A percentile compares a stretch with the other conserved stretches of the same genome.
Conservation (phyloP, 2,113 vertebrate genomes). For the Bungarus multicinctus region DNA sequence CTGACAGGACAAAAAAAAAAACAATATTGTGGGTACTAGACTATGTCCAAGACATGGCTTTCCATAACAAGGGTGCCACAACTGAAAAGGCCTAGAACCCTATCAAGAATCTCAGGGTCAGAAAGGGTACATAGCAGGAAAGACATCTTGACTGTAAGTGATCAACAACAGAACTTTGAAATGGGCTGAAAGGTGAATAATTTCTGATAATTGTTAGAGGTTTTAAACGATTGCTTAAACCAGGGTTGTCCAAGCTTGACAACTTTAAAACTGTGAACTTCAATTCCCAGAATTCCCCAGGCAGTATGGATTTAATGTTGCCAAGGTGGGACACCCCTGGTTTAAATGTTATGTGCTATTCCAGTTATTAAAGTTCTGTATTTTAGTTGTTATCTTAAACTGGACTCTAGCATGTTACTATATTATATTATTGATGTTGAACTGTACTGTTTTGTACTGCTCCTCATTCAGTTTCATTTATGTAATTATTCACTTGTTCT, state of each 20-base stretch:
- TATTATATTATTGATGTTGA: neutral
- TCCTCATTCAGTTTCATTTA: neutral
- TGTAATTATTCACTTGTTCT: neutral
- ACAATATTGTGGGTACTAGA: neutral
- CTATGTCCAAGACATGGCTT: neutral
- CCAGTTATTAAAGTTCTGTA: neutral
- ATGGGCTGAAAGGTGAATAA: neutral
- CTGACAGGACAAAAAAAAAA: neutral
- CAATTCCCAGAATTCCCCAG: neutral
- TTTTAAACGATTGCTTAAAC: neutral
- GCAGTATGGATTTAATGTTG: neutral
- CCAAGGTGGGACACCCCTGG: neutral
- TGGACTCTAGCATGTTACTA: neutral
- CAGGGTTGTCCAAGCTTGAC: neutral
- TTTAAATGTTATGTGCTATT: neutral
- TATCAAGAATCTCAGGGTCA: neutral
- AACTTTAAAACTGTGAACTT: neutral
- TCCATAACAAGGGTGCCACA: neutral
- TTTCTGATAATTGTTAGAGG: neutral
- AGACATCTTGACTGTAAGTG: neutral
- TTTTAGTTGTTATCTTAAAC: neutral
- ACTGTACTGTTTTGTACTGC: neutral
- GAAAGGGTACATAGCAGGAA: neutral
- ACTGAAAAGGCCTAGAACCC: neutral
- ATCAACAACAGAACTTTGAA: neutral